Evolutionary conservation across 2,797 vertebrate genomes (phyloP).

Genomic region (Eidolon dupreanum): DNA sequence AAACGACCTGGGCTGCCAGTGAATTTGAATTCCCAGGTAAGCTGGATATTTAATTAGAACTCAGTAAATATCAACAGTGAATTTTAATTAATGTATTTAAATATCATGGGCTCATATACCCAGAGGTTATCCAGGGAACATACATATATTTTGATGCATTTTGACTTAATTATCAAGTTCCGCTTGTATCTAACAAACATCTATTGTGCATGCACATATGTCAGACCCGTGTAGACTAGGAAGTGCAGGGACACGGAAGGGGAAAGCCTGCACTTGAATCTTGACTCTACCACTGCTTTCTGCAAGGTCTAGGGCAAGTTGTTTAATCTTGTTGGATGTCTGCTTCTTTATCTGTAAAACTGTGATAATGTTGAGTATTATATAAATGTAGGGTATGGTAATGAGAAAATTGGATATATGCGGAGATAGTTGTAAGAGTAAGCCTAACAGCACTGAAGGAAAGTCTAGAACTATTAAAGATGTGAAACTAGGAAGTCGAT

Average conservation of each 20-base stretch:
- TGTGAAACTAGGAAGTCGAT: not conserved
- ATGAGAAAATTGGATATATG: not conserved
- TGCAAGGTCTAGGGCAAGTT: not conserved
- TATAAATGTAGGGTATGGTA: not conserved
- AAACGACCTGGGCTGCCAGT: not conserved
- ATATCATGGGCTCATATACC: not conserved
- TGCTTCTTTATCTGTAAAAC: not conserved
- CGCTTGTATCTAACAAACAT: not conserved
- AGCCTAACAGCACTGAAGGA: not conserved
- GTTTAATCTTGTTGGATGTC: not conserved
- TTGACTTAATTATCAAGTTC: not conserved
- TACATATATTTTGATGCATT: not conserved
- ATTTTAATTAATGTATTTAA: constrained; percentile 7
- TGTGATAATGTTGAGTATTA: not conserved
- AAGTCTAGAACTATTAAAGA: not conserved
- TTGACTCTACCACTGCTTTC: not conserved
- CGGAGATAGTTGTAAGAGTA: not conserved
- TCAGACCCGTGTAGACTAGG: not conserved
- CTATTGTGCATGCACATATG: not conserved
- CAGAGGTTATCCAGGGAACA: not conserved
- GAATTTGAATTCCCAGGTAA: not conserved
- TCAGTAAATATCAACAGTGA: not conserved
- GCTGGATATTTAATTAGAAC: not conserved
- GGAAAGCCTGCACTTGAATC: not conserved
- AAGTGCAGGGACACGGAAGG: not conserved